Base-by-base conservation (phyloP, 2,888 invertebrate genomes). In the Daptonema setosum region DNA sequence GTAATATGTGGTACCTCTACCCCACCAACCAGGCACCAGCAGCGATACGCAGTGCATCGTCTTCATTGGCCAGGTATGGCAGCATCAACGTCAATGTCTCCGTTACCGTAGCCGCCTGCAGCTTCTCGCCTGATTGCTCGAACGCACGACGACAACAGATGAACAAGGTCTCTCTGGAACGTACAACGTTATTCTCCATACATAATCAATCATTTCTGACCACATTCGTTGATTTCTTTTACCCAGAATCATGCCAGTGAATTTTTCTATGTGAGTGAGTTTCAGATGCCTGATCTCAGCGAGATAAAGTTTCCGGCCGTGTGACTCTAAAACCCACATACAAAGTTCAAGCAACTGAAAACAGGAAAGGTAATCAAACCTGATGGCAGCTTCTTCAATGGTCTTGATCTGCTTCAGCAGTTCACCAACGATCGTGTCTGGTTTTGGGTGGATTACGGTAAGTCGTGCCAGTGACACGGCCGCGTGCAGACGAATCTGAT, bases 341-440 rank as follows among this genome's bases (percentile, higher is more conserved):
- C n/a, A n/a, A n/a, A n/a, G n/a, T n/a, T n/a, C n/a, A n/a, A n/a
- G n/a, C n/a, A n/a, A n/a, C n/a, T n/a, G n/a, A n/a, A n/a, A n/a
- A n/a, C n/a, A n/a, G n/a, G n/a, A n/a, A n/a, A n/a, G n/a, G n/a
- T n/a, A n/a, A n/a, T n/a, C 50, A 2, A 30, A 48, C 25, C 28
- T 35, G 54, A 88, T 80, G 48, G 82, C 79, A 35, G 82, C 78
- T 72, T 93, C 91, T 68, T 90, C 88, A 0, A 82, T 78, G 63
- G 78, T 80, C 71, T 83, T 85, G 57, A 90, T 80, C 47, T 83
- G 83, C 67, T 82, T 83, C 70, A 87, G 83, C 68, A 95, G 78
- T 71, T 97, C 95, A 20, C 81, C 80, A 73, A 93, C 88, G n/a
- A 95, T 77, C 11, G 90, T 85, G 77, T 95, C 95, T 0, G 90